Evolutionary conservation across 2,888 invertebrate genomes (phyloP), one percentile per base, ranked within the genome.

Genomic region (Sinopyrophorus schimmeli): DNA sequence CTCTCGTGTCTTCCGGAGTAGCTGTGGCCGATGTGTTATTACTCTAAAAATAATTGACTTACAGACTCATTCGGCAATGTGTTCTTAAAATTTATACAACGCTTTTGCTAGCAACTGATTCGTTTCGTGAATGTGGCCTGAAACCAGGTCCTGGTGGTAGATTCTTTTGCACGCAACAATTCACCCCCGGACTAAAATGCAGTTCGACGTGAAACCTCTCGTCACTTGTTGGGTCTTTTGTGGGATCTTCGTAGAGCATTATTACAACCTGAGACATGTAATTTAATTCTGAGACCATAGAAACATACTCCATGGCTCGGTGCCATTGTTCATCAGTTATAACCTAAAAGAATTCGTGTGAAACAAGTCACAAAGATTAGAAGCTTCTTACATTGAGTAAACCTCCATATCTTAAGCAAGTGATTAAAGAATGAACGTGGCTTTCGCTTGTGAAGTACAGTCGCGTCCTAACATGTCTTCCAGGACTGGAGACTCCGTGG

Each of bases 251-350:
- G 69, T 99, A 99, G 1, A 96, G 76, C 94, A 99, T 95, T 15
- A 99, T 92, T 1, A 97, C 97, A 48, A 99, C 92, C 75, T 99
- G 98, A 3, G 97, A 96, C 92, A 99, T 94, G 75, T 99, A 99
- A 77, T 99, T 99, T 17, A 99, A 81, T 74, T 99, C 99, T 0
- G 97, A 93, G 3, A 98, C 96, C 81, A 93, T 92, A 11, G 92
- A 92, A 14, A 99, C 89, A 71, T 98, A 99, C 68, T 98, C 94
- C 95, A 98, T 95, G 0, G 99, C 98, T 50, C 97, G 82, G 7
- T 90, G 84, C 99, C 99, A 99, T 69, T 99, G 98, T 71, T 96
- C 94, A 71, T 99, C 98, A 62, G 86, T 90, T 17, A 83, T 70
- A 24, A 86, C 82, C 85, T 87, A 55, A 11, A 39, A 43, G 9